A percentile compares a stretch with the other conserved stretches of the same genome.
Evolutionary conservation across 2,888 invertebrate species (phyloP).

Genomic region (Doris montereyensis): DNA sequence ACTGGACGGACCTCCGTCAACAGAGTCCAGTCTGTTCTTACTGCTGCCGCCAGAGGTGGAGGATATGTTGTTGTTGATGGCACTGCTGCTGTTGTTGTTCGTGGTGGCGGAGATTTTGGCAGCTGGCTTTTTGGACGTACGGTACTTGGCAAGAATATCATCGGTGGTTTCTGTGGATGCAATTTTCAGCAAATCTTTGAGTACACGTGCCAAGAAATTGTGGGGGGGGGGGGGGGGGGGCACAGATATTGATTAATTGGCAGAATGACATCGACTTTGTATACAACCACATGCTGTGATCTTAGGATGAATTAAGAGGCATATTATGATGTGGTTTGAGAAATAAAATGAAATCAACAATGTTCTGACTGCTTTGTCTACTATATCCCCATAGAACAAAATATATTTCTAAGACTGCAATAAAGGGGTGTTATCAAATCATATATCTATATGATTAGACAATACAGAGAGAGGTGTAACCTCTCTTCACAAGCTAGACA

Average conservation of each 20-base stretch:
- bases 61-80: slow-evolving; percentile 24
- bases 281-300: too few relatives aligned
- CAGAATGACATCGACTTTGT: too few relatives aligned
- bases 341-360: too few relatives aligned
- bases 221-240: background rate
- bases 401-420: too few relatives aligned
- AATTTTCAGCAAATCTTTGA: slow-evolving; percentile 56
- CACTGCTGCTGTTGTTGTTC: slow-evolving; percentile 49
- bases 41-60: background rate
- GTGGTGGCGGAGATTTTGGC: background rate
- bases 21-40: background rate
- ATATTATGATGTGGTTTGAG: too few relatives aligned
- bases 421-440: too few relatives aligned
- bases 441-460: too few relatives aligned
- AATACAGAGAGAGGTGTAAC: too few relatives aligned
- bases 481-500: too few relatives aligned
- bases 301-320: too few relatives aligned
- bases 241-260: background rate
- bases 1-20: too few relatives aligned
- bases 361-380: background rate
- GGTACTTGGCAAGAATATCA: slow-evolving; percentile 95
- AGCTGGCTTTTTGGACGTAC: slow-evolving; percentile 74
- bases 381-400: background rate
- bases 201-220: background rate
- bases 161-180: slow-evolving; percentile 82